Base-by-base conservation (phyloP, 2,888 invertebrate species). In the Epistrophella euchroma region DNA sequence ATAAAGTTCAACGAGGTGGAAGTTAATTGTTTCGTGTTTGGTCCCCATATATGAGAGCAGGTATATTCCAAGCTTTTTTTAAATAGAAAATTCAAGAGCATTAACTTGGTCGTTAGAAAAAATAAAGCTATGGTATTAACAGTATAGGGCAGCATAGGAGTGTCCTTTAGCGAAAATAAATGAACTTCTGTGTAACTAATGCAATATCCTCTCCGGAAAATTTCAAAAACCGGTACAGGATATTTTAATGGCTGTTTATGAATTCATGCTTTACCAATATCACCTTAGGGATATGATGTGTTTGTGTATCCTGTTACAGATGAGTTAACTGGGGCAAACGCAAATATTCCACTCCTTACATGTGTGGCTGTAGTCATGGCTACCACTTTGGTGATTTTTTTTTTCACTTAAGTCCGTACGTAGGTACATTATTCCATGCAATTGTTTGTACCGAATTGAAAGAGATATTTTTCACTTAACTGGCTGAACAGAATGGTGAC, bases 1-100 rank as follows among this genome's bases (percentile, higher is more conserved):
- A 32, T n/a, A 55, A 68, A 76, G 72, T 81, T 76, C 81, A 76
- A 76, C 70, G 52, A 56, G 62, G 60, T 62, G 76, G 62, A 72
- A 72, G 45, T 68, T 40, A 73, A 66, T 75, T 52, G 75, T 22
- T 15, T 19, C 9, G 17, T 66, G 47, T 35, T 62, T 25, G 43
- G 11, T 43, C 19, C 17, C 32, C 35, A 11, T 32, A 19, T 19
- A 25, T 28, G 6, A 28, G 9, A 7, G 17, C 28, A 35, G 60
- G 60, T 45, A 77, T 19, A 60, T 28, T 68, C 13, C 0, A 43
- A 68, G 43, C 43, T 32, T 35, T 40, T 40, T 43, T 75, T 17
- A 81, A 81, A 71, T 70, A 35, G 40, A n/a, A n/a, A n/a, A 76
- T 71, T 70, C 40, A 22, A 71, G 66, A 50, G 43, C 62, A 70